Evolutionary conservation across 2,888 invertebrate species (phyloP).

Genomic region (Ennomos quercinarius): DNA sequence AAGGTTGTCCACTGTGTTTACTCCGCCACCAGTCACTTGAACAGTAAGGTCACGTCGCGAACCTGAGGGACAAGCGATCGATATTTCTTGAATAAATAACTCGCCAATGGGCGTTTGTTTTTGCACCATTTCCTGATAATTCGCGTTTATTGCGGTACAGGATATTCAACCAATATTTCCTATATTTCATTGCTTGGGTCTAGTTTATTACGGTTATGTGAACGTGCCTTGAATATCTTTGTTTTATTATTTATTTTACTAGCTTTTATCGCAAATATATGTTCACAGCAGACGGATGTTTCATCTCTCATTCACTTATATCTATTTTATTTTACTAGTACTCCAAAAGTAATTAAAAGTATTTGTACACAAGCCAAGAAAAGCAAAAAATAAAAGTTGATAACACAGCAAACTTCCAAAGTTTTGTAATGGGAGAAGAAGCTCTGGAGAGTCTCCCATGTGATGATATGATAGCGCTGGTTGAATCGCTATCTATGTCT

Average conservation of each 20-base stretch:
- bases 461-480: too few species aligned
- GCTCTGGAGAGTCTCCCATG: too few species aligned
- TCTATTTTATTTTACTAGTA: too few species aligned
- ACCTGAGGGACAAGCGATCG: conserved; percentile 45
- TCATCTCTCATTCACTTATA: too few species aligned
- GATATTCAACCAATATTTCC: conserved; percentile 21
- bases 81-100: conserved; percentile 59
- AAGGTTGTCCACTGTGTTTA: conserved; percentile 14
- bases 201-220: conserved; percentile 23
- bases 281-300: too few species aligned
- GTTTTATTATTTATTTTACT: not conserved
- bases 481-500: too few species aligned
- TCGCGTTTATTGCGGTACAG: conserved; percentile 26
- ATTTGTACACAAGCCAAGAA: too few species aligned
- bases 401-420: too few species aligned
- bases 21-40: conserved; percentile 33
- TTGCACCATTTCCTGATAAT: conserved; percentile 37
- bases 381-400: too few species aligned
- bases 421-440: too few species aligned
- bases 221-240: conserved; percentile 14
- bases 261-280: too few species aligned
- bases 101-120: conserved; percentile 44
- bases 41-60: conserved; percentile 50
- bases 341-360: too few species aligned
- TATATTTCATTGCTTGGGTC: conserved; percentile 22